Base-by-base conservation (phyloP, 2,797 vertebrate genomes). In the Gambusia yucatana region DNA sequence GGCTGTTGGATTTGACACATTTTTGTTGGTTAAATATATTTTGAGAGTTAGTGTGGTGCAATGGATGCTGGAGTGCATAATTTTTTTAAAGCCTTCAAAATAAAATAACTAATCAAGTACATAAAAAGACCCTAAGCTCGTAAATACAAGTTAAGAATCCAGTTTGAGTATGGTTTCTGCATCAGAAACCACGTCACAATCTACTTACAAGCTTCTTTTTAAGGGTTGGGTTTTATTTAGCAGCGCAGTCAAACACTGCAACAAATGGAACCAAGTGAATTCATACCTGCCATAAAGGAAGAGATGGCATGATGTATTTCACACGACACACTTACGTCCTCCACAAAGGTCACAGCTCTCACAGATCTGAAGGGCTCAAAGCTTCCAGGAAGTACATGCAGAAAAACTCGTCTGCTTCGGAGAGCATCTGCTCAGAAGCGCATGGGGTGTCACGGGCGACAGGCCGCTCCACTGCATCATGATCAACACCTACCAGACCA, bases 401-500 rank as follows among this genome's bases (percentile, higher is more conserved):
- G 33, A 84, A 84, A 88, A 91, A 91, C 72, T 80, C 61, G 52
- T 77, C 41, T 63, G 80, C 84, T 74, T 25, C 33, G 82, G 81
- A 79, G 74, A 87, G 78, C 65, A 76, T 84, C 28, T 52, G 79
- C 74, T 92, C 87, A 91, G 70, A 92, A 76, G 92, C 87, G 89
- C 87, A 92, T 89, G 94, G 88, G 91, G 88, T 89, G 88, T 81
- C 74, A 91, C 87, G 59, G 87, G 84, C 76, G 57, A 41, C 72
- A 84, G 88, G 63, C 55, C 71, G 30, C 72, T 76, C 80, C 25
- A 77, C 85, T 85, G 86, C 75, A 86, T 65, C 89, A 97, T 96
- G 96, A 97, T 97, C 86, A 96, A 96, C 94, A 97, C 96, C 22
- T 94, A 92, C 93, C 94, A 95, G 75, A 96, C 89, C 82, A 95